Conservation (phyloP, 2,888 invertebrate species). For the Thalpophila matura region DNA sequence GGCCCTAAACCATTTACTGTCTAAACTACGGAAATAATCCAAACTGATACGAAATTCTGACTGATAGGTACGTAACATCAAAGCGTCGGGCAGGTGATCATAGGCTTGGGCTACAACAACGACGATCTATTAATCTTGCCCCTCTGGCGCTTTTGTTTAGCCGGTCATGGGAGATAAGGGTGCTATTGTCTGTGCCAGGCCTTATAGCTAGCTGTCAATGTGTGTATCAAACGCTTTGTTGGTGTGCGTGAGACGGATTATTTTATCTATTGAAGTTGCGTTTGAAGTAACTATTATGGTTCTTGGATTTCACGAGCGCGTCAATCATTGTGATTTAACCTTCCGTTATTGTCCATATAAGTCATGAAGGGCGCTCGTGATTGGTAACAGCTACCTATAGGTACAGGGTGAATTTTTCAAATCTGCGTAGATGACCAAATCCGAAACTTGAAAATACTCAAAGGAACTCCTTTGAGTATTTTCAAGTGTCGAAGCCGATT, state of each 20-base stretch:
- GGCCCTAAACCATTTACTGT: not conserved
- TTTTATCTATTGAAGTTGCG: conserved; percentile 27
- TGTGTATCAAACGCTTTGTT: conserved; percentile 31
- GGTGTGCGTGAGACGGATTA: conserved; percentile 45
- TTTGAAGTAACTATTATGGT: conserved; percentile 11
- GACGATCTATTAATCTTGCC: conserved; percentile 61
- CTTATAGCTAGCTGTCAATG: conserved; percentile 51
- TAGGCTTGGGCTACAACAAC: conserved; percentile 56
- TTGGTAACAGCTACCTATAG: too few species aligned
- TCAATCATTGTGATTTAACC: not conserved
- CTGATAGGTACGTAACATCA: conserved; percentile 31
- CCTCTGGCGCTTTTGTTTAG: conserved; percentile 57
- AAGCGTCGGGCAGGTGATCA: conserved; percentile 55
- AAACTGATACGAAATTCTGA: conserved; percentile 33
- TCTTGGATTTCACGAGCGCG: not conserved
- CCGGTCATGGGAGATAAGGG: conserved; percentile 55
- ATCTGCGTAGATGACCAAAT: too few species aligned
- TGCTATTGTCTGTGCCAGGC: conserved; percentile 49
- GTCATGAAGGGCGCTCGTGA: too few species aligned
- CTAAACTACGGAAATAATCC: conserved; percentile 20
- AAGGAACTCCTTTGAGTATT: too few species aligned
- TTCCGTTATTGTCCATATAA: too few species aligned
- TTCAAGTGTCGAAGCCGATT: too few species aligned
- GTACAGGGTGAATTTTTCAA: too few species aligned
- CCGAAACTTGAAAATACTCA: too few species aligned